Evolutionary conservation across 2,888 invertebrate species (phyloP).

Genomic region (Drosophila meridionalis): DNA sequence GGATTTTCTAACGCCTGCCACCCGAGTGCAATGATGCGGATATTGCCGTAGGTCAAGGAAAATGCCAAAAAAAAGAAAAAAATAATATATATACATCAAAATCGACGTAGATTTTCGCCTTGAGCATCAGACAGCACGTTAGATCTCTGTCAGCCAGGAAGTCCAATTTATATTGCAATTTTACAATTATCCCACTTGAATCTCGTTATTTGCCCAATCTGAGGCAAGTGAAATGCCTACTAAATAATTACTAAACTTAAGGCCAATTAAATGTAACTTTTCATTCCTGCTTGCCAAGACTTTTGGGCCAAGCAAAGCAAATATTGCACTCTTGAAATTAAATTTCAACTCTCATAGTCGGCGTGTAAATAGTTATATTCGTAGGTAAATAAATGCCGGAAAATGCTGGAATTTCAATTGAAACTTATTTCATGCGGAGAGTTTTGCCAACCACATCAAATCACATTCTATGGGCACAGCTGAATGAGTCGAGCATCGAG

Average conservation of each 20-base stretch:
- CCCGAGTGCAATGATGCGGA: constrained; percentile 27
- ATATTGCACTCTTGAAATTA: neutral
- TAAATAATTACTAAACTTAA: neutral
- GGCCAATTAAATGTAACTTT: neutral
- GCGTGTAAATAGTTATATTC: neutral
- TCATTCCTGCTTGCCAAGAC: neutral
- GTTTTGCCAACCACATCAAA: constrained; percentile 4
- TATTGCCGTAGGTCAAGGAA: constrained; percentile 33
- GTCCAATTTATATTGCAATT: neutral
- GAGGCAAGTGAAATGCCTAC: neutral
- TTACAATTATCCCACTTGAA: neutral
- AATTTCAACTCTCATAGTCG: neutral
- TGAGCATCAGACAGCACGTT: neutral
- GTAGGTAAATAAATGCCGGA: constrained; percentile 1
- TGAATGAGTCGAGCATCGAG: neutral
- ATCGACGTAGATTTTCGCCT: constrained; percentile 7
- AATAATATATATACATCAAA: neutral
- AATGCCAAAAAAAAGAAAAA: neutral
- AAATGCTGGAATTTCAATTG: neutral
- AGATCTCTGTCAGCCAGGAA: neutral
- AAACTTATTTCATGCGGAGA: neutral
- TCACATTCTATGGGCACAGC: constrained; percentile 1
- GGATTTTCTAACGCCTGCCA: constrained; percentile 26
- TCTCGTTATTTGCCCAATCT: neutral
- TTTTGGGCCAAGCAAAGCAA: neutral